These are phyloP conservation scores for Poeciliopsis retropinna DNA, from an alignment of 2,113 vertebrate species.

Conservation along the genomic window DNA sequence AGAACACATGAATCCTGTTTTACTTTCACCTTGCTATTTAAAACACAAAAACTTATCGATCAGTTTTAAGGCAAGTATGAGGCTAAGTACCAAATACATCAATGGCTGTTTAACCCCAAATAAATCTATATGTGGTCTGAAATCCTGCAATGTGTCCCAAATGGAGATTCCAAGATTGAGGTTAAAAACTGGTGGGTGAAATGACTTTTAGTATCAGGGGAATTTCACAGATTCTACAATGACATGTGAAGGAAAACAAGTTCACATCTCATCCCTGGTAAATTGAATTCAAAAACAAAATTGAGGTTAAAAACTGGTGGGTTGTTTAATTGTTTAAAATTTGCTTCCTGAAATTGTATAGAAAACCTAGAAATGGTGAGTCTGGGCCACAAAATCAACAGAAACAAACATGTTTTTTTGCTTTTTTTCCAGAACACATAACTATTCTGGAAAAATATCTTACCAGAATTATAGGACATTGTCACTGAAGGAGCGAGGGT, in stretches of 20 bases:
- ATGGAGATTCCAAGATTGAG: not conserved
- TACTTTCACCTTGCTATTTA: not conserved
- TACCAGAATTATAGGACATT: too few species aligned
- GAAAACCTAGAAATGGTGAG: too few species aligned
- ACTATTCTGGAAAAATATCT: too few species aligned
- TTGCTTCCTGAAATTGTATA: not conserved
- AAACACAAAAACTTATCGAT: not conserved
- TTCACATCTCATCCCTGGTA: not conserved
- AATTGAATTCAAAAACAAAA: conserved; percentile 8
- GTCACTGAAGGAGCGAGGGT: too few species aligned
- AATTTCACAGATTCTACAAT: not conserved
- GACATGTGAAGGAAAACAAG: not conserved
- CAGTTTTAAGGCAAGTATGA: not conserved
- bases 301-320: too few species aligned
- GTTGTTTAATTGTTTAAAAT: not conserved
- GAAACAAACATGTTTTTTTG: not conserved
- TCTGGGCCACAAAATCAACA: too few species aligned
- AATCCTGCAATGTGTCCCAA: not conserved
- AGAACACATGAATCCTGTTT: not conserved
- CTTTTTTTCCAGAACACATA: too few species aligned
- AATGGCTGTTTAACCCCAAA: not conserved
- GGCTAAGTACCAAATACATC: not conserved
- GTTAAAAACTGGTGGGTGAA: not conserved
- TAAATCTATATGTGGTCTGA: not conserved
- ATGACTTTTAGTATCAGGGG: not conserved